phyloP scores from a whole-genome alignment of 2,888 invertebrate genomes.

The Parascotia fuliginaria region DNA sequence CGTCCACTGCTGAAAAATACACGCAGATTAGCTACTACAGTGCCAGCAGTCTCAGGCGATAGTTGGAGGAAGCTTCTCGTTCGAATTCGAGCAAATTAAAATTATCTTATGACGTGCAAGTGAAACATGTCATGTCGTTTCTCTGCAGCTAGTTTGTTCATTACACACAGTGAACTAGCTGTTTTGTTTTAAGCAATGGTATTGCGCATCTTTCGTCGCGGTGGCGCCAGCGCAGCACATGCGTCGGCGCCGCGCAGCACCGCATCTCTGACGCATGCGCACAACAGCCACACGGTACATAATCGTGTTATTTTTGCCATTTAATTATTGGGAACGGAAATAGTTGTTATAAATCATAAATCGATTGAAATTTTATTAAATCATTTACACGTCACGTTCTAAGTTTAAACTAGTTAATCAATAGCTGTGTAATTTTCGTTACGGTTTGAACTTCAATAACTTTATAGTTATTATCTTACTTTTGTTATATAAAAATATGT shows the following conservation, averaged over 20 bases:
- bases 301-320: constrained; percentile 35
- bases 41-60: no score
- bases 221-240: constrained; percentile 20
- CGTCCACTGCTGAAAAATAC: no score
- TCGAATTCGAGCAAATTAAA: no score
- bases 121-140: no score
- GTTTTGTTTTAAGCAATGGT: neutral
- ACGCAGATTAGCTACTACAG: no score
- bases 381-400: constrained; percentile 32
- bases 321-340: constrained; percentile 42
- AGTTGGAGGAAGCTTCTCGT: no score
- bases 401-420: constrained; percentile 13
- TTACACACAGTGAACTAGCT: neutral
- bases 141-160: no score
- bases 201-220: constrained; percentile 37
- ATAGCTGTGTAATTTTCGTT: constrained; percentile 32
- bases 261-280: constrained; percentile 41
- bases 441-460: no score
- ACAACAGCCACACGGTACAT: constrained; percentile 30
- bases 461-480: no score
- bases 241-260: constrained; percentile 25
- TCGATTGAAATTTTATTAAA: constrained; percentile 36
- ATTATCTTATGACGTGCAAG: no score
- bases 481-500: no score
- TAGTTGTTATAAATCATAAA: constrained; percentile 29